Percentiles rank a stretch among this genome's conserved stretches.
phyloP scores from a whole-genome alignment of 2,888 invertebrate species.

The Diadegma fenestrale region DNA sequence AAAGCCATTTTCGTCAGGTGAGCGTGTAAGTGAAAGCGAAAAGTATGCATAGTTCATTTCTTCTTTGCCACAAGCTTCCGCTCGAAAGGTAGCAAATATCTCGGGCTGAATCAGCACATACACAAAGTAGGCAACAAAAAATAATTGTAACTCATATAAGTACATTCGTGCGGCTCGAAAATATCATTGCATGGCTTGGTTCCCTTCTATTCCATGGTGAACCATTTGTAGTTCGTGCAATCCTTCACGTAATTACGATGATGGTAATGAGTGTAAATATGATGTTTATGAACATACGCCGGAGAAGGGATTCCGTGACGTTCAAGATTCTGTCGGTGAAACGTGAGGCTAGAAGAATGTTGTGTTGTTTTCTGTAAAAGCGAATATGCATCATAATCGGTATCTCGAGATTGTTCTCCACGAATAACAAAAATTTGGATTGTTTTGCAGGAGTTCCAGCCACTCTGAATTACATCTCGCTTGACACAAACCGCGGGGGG shows the following conservation, averaged over 20 bases:
- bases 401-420: slow-evolving; percentile 23
- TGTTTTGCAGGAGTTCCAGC: slow-evolving; percentile 90
- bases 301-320: slow-evolving; percentile 11
- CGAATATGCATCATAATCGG: background rate
- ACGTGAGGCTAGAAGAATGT: slow-evolving; percentile 27
- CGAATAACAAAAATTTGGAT: slow-evolving; percentile 24
- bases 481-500: slow-evolving; percentile 88
- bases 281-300: slow-evolving; percentile 23
- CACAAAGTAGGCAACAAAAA: slow-evolving; percentile 19
- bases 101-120: slow-evolving; percentile 10
- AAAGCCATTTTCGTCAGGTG: slow-evolving; percentile 13
- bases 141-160: background rate
- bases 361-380: background rate
- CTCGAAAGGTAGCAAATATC: slow-evolving; percentile 13
- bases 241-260: slow-evolving; percentile 42
- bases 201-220: slow-evolving; percentile 21
- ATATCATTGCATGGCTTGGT: slow-evolving; percentile 48
- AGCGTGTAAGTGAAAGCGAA: slow-evolving; percentile 53
- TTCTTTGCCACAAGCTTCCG: slow-evolving; percentile 38
- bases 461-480: slow-evolving; percentile 92
- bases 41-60: slow-evolving; percentile 18
- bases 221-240: slow-evolving; percentile 45
- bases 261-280: slow-evolving; percentile 50
- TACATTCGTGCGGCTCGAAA: slow-evolving; percentile 8
- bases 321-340: slow-evolving; percentile 8